Conservation (phyloP, 1,140 invertebrate species). For the Mercenaria mercenaria region DNA sequence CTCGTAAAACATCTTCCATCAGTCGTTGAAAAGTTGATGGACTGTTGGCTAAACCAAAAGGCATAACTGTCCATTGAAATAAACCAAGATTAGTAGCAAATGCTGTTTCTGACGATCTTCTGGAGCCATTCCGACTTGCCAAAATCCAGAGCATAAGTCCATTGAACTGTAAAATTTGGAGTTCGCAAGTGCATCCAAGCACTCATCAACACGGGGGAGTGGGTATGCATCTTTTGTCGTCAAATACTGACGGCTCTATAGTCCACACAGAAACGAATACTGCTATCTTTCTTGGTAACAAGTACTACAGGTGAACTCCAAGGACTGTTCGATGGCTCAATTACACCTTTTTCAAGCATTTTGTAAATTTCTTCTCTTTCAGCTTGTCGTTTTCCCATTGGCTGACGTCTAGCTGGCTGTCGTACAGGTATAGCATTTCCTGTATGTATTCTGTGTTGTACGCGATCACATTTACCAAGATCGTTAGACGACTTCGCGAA, state of each 20-base stretch:
- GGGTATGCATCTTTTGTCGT: conserved; percentile 71
- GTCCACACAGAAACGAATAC: conserved; percentile 73
- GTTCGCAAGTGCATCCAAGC: conserved; percentile 57
- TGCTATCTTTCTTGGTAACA: conserved; percentile 69
- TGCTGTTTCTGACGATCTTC: conserved; percentile 80
- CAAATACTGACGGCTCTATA: conserved; percentile 73
- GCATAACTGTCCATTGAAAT: neutral
- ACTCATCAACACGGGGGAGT: conserved; percentile 72
- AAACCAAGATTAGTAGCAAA: conserved; percentile 49
- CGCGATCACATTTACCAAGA: conserved; percentile 21
- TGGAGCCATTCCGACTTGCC: conserved; percentile 83
- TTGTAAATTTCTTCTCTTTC: conserved; percentile 1
- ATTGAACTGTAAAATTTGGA: conserved; percentile 62
- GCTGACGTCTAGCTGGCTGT: conserved; percentile 52
- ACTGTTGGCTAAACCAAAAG: neutral
- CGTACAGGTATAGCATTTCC: conserved; percentile 49
- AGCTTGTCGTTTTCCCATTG: conserved; percentile 39
- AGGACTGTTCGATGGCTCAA: conserved; percentile 71
- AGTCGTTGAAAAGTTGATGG: no score
- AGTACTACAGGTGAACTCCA: conserved; percentile 78
- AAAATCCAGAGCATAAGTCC: conserved; percentile 73
- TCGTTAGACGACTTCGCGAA: conserved; percentile 53
- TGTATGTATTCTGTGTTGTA: conserved; percentile 62
- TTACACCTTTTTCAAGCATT: conserved; percentile 64
- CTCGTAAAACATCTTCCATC: no score